Conservation (phyloP, 1,140 invertebrate species). For the Schlechtendalia chinensis region DNA sequence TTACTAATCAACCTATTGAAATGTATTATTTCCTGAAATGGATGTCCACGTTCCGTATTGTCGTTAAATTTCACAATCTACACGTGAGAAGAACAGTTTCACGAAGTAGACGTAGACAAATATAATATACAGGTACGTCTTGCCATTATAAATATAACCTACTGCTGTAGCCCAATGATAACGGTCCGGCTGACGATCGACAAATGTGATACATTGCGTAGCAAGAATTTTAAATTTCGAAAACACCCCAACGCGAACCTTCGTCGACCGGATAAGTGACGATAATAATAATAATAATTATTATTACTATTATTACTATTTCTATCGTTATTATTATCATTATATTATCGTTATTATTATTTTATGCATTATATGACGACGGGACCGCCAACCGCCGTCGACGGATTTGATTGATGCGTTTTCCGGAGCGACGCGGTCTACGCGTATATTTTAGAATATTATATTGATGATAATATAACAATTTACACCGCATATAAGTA, state of each 20-base stretch:
- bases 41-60: too few species aligned
- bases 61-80: too few species aligned
- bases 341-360: neutral
- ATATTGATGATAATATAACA: neutral
- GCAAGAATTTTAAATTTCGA: too few species aligned
- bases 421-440: neutral
- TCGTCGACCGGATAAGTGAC: neutral
- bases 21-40: too few species aligned
- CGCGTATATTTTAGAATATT: too few species aligned
- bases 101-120: too few species aligned
- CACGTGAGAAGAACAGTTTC: too few species aligned
- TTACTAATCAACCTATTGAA: too few species aligned
- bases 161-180: neutral
- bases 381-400: neutral
- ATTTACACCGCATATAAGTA: neutral
- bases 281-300: too few species aligned
- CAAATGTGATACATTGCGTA: neutral
- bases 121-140: too few species aligned
- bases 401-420: slow-evolving; percentile 17
- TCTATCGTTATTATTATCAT: too few species aligned
- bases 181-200: neutral
- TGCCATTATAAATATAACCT: neutral
- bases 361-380: neutral
- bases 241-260: neutral
- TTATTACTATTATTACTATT: too few species aligned